phyloP scores from a whole-genome alignment of 2,888 invertebrate species.

The Tipula lateralis region DNA sequence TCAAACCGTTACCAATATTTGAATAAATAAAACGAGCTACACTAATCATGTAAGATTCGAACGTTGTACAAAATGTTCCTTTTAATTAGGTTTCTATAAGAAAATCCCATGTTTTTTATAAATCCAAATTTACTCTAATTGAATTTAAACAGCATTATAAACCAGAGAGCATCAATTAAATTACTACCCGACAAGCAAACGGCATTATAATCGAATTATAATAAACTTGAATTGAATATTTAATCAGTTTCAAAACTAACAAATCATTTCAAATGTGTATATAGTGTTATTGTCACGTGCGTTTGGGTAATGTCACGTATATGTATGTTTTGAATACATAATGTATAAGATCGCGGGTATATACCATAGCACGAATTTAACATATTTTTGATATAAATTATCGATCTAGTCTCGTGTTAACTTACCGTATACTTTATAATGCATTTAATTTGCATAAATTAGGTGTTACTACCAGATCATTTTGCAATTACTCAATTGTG shows the following conservation, averaged over 20 bases:
- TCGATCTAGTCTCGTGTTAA: background rate
- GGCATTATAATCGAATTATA: background rate
- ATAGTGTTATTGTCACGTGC: background rate
- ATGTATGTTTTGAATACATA: background rate
- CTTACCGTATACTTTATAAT: background rate
- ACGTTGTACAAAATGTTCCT: background rate
- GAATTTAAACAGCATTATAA: background rate
- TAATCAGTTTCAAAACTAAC: background rate
- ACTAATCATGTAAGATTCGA: background rate
- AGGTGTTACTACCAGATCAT: background rate
- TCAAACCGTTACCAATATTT: background rate
- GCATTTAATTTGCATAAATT: background rate
- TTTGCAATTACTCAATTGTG: background rate
- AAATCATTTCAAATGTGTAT: background rate
- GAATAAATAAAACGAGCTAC: too few relatives aligned
- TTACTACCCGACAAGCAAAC: background rate
- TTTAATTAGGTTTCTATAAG: background rate
- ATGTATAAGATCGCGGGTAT: background rate
- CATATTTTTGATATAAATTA: conserved; percentile 6
- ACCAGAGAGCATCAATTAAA: background rate
- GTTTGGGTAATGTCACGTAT: background rate
- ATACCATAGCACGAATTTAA: background rate
- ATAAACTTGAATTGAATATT: conserved; percentile 4
- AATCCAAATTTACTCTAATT: background rate
- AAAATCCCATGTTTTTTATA: background rate